Base-by-base conservation (phyloP, 2,888 invertebrate genomes). In the Macrophya alboannulata region DNA sequence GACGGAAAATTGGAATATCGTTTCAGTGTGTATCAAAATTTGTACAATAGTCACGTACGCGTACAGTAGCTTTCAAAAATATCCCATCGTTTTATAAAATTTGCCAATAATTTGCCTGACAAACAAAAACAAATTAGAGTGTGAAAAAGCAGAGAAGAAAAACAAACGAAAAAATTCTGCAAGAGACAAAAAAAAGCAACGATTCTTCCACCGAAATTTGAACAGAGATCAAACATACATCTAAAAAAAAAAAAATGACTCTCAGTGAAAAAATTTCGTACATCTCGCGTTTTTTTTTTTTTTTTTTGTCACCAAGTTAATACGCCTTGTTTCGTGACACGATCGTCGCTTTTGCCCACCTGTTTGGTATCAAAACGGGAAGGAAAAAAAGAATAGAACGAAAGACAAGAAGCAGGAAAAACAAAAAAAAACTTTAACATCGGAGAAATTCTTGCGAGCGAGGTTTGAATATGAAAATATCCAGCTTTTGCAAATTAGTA, bases 1-100 rank as follows among this genome's bases (percentile, higher is more conserved):
- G 21, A 77, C 31, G 51, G 51, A 37, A 31, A 17, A 55, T 51
- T 31, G 48, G 45, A 83, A 83, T 83, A 83, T 68, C 68, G 71
- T 43, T 74, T 45, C 9, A n/a, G 21, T 25, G 6, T 6, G 15
- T 17, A 76, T 25, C 8, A 77, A 8, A 55, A 77, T 77, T 77
- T 55, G 77, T 55, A 77, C 51, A 55, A 51, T n/a, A 77, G 51
- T 51, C 51, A 55, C 48, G 55, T 17, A 45, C 72, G 65, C 65
- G 72, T 74, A 74, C 72, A 74, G 45, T 55, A 37, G 31, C 77
- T 43, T 51, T 2, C 17, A 55, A 76, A 55, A 51, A 77, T 77
- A 0, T 55, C 31, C 8, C 17, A 0, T 31, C 17, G 43, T 37
- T 51, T 31, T 15, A n/a, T n/a, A 15, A n/a, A 45, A 9, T 43